These are phyloP conservation scores for Alcis repandata DNA, from an alignment of 2,888 invertebrate genomes.

Conservation along the genomic window DNA sequence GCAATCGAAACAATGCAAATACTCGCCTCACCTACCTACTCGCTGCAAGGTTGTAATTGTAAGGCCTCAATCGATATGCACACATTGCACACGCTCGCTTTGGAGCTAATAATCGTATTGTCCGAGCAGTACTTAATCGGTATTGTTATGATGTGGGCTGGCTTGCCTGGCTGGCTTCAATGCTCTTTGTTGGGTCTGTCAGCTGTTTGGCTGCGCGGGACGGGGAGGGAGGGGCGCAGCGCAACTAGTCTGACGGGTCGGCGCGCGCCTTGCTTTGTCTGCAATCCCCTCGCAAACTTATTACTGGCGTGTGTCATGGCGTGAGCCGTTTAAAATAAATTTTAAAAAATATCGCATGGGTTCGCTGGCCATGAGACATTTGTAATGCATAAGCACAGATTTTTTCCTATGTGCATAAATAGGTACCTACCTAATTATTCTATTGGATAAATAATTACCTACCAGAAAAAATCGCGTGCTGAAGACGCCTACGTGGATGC, in stretches of 20 bases:
- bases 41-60: slow-evolving; percentile 23
- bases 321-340: too few species aligned
- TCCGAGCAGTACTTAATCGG: slow-evolving; percentile 32
- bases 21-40: not conserved
- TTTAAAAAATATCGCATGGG: too few species aligned
- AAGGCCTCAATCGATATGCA: slow-evolving; percentile 34
- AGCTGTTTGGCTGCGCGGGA: slow-evolving; percentile 71
- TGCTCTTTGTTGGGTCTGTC: slow-evolving; percentile 80
- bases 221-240: slow-evolving; percentile 48
- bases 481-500: too few species aligned
- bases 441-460: too few species aligned
- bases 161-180: slow-evolving; percentile 32
- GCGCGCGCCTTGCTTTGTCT: slow-evolving; percentile 57
- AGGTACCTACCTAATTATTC: too few species aligned
- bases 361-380: slow-evolving; percentile 8
- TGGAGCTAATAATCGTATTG: slow-evolving; percentile 22
- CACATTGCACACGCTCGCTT: slow-evolving; percentile 9
- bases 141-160: slow-evolving; percentile 52
- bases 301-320: slow-evolving; percentile 32
- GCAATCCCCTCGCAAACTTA: slow-evolving; percentile 22
- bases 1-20: slow-evolving; percentile 16
- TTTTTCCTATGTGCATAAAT: too few species aligned
- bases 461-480: too few species aligned
- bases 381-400: too few species aligned
- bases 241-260: slow-evolving; percentile 66